Conservation (phyloP, 2,888 invertebrate genomes). For the Ethmia dodecea region DNA sequence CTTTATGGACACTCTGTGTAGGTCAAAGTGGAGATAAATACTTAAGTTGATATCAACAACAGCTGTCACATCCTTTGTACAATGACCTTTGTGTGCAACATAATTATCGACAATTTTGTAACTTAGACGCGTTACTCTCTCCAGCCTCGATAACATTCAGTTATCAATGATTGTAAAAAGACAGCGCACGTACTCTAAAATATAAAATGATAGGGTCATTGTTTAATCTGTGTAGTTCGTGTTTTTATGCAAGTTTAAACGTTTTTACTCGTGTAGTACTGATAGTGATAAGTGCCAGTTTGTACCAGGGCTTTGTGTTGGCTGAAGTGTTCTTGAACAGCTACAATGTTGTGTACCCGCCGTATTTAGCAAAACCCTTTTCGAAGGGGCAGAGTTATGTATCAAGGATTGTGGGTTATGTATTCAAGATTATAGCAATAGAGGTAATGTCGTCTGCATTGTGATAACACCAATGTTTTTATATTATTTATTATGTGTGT, state of each 20-base stretch:
- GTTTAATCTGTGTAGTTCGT: slow-evolving; percentile 31
- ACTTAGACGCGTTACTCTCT: too few relatives aligned
- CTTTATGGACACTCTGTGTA: too few relatives aligned
- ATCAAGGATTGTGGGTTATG: slow-evolving; percentile 19
- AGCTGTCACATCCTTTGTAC: too few relatives aligned
- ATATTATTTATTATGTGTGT: background rate
- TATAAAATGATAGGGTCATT: slow-evolving; percentile 32
- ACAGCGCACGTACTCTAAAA: slow-evolving; percentile 2
- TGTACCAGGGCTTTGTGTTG: slow-evolving; percentile 59
- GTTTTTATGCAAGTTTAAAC: slow-evolving; percentile 43
- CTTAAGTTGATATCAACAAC: too few relatives aligned
- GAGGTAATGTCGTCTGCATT: slow-evolving; percentile 37
- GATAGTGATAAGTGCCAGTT: slow-evolving; percentile 48
- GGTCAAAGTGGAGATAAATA: too few relatives aligned
- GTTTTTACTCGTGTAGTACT: slow-evolving; percentile 46
- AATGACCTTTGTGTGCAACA: too few relatives aligned
- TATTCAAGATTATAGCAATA: slow-evolving; percentile 31
- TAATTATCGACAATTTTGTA: too few relatives aligned
- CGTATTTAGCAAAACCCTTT: slow-evolving; percentile 42
- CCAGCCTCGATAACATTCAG: too few relatives aligned
- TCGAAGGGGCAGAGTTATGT: slow-evolving; percentile 24
- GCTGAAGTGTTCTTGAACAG: slow-evolving; percentile 60
- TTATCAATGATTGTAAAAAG: background rate
- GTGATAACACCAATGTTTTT: background rate
- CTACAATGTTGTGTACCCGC: slow-evolving; percentile 53